These are phyloP conservation scores for Heliconius erato DNA, from an alignment of 2,888 invertebrate species.

Conservation along the genomic window DNA sequence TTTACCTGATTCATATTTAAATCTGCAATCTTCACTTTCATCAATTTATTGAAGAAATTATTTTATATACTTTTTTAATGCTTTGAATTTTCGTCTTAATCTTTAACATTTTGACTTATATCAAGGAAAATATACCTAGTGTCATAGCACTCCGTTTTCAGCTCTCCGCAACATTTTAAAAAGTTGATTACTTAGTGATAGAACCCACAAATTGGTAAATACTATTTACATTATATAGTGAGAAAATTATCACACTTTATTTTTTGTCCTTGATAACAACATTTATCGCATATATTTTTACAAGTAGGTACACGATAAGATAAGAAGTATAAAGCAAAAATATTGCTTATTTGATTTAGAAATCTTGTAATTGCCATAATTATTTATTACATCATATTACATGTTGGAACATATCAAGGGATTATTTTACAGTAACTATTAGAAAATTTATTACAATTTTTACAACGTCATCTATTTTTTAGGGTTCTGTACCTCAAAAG, in stretches of 20 bases:
- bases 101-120: too few relatives aligned
- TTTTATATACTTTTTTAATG: too few relatives aligned
- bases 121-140: too few relatives aligned
- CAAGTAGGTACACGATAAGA: constrained; percentile 3
- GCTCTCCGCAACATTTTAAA: neutral
- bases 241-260: constrained; percentile 3
- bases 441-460: neutral
- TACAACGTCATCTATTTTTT: too few relatives aligned
- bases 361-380: neutral
- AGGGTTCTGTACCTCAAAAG: too few relatives aligned
- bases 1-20: neutral
- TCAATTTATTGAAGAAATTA: too few relatives aligned
- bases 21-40: neutral
- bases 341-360: constrained; percentile 5
- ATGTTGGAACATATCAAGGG: neutral
- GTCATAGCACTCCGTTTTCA: neutral
- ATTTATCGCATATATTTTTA: neutral
- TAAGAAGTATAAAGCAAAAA: constrained; percentile 8
- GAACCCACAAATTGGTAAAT: neutral
- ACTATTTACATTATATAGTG: neutral
- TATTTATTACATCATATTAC: constrained; percentile 5
- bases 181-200: too few relatives aligned
- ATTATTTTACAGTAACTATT: neutral
- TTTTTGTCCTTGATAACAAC: constrained; percentile 6
- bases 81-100: too few relatives aligned